A percentile compares a stretch with the other conserved stretches of the same genome.
phyloP scores from a whole-genome alignment of 2,113 vertebrate genomes.

The Hippocampus barbouri region DNA sequence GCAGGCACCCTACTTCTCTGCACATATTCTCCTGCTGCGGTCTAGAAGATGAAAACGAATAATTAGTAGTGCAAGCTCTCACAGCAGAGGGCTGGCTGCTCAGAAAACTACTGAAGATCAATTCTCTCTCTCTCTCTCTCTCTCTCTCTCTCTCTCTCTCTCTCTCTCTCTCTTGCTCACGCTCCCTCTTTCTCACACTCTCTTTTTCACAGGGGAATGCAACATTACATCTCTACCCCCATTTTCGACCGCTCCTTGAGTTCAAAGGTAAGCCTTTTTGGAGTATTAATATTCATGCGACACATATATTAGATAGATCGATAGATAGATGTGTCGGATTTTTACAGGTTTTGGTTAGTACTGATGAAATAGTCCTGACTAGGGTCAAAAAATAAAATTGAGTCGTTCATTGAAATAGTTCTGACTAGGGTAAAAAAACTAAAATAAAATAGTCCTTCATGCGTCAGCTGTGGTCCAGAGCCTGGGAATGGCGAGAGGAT shows the following conservation, averaged over 20 bases:
- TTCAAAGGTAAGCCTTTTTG: conserved; percentile 72
- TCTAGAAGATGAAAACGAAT: conserved; percentile 55
- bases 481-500: conserved; percentile 36
- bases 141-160: conserved; percentile 2
- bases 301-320: neutral
- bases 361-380: neutral
- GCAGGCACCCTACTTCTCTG: conserved; percentile 28
- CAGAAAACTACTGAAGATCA: conserved; percentile 18
- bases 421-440: neutral
- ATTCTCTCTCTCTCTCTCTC: conserved; percentile 13
- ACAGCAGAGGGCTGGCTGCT: conserved; percentile 22
- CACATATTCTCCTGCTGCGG: conserved; percentile 34
- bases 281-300: neutral
- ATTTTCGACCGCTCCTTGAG: conserved; percentile 74
- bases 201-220: conserved; percentile 71
- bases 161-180: conserved; percentile 10
- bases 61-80: conserved; percentile 44
- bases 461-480: conserved; percentile 28
- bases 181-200: conserved; percentile 17
- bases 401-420: neutral
- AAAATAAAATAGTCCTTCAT: conserved; percentile 12
- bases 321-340: neutral
- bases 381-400: neutral
- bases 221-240: conserved; percentile 76
- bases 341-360: neutral